Evolutionary conservation across 1,140 invertebrate species (phyloP), one percentile per base, ranked within the genome.

Genomic region (Euura saliciscinereae): DNA sequence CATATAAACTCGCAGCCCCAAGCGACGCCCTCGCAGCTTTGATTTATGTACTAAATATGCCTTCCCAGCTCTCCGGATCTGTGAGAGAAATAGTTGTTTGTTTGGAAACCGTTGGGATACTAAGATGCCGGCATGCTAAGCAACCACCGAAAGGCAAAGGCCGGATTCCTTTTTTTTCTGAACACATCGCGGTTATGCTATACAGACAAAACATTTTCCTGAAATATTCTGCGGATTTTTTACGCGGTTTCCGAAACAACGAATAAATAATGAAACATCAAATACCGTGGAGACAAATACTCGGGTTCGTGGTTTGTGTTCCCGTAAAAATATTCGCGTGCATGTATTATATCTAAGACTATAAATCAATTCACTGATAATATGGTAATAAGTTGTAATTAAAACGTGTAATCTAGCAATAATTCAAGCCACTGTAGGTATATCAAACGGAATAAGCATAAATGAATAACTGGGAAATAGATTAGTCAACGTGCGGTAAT

Each of bases 31-130:
- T 84, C 80, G 79, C 75, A 59, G 80, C 77, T 85, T 86, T 87
- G 86, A 87, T 87, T 87, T 86, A 87, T 86, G 81, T 81, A 84
- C 83, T 82, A 86, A 87, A 87, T 86, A 86, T 86, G 85, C 84
- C 86, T 83, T 78, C 75, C 79, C 75, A 68, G 66, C 43, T 73
- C 77, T 77, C 73, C 77, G 78, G 71, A 67, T 44, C 42, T 6
- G 51, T 6, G 3, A n/a, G 51, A 59, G 51, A n/a, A 59, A 59
- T 59, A 59, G 51, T 59, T 59, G 51, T 59, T 59, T 59, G 51
- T 59, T 59, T 59, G 51, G 51, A 59, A n/a, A 3, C 51, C 13
- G 51, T 59, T 59, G 51, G 6, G 51, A 59, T 59, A n/a, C 51
- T 6, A n/a, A 59, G 51, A 59, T n/a, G 51, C 51, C 6, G 51